phyloP scores from a whole-genome alignment of 2,797 vertebrate genomes.

The Aulostomus chinensis region DNA sequence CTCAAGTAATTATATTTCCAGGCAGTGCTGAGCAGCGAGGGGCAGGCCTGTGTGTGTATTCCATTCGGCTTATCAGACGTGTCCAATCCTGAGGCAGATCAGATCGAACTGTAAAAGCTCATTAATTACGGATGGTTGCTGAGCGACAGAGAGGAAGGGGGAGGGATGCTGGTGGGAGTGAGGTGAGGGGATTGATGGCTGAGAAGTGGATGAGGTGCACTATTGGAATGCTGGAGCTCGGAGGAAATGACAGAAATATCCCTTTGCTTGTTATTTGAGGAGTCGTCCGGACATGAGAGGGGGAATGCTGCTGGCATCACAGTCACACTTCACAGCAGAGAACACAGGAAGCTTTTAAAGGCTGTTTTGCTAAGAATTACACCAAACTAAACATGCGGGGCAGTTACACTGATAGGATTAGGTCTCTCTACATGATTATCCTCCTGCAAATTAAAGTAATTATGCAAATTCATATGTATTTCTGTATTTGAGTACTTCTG shows the following conservation, averaged over 20 bases:
- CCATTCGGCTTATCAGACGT: conserved; percentile 76
- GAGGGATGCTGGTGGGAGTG: conserved; percentile 27
- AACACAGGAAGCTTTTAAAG: too few species aligned
- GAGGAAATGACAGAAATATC: conserved; percentile 16
- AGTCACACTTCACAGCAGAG: too few species aligned
- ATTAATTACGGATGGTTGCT: conserved; percentile 79
- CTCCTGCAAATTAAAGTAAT: conserved; percentile 1
- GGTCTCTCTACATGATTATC: background rate
- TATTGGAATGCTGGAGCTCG: conserved; percentile 28
- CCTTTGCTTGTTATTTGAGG: conserved; percentile 32
- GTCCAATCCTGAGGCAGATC: conserved; percentile 77
- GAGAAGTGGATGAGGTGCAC: conserved; percentile 29
- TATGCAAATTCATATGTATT: conserved; percentile 7
- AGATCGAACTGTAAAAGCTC: conserved; percentile 77
- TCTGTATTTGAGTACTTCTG: too few species aligned
- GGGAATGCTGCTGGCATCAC: conserved; percentile 52
- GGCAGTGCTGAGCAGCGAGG: conserved; percentile 53
- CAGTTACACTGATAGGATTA: conserved; percentile 11
- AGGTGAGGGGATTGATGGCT: conserved; percentile 30
- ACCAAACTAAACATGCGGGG: background rate
- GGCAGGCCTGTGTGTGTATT: conserved; percentile 65
- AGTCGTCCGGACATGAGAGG: conserved; percentile 39
- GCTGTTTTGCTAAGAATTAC: too few species aligned
- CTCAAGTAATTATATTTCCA: conserved; percentile 79
- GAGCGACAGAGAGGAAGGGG: conserved; percentile 47